Evolutionary conservation across 2,888 invertebrate species (phyloP).

Genomic region (Teleogryllus oceanicus): DNA sequence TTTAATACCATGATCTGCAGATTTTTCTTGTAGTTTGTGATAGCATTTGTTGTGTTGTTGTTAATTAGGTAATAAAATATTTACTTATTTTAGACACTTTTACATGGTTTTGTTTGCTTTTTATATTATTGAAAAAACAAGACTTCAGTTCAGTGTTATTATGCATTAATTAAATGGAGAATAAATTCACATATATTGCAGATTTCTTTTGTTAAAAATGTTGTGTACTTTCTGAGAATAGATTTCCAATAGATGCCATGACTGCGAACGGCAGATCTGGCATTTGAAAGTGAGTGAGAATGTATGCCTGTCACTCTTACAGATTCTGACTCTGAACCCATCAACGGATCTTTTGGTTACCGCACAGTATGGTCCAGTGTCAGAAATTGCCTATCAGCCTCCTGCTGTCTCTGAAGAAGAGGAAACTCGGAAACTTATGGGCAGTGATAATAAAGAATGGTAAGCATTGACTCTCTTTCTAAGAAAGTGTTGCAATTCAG

Average conservation of each 20-base stretch:
- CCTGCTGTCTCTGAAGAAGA: conserved; percentile 57
- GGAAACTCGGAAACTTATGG: conserved; percentile 71
- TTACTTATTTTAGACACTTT: no score
- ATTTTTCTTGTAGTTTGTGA: not conserved
- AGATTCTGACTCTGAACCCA: conserved; percentile 65
- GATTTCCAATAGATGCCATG: no score
- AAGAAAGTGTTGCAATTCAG: not conserved
- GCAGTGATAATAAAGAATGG: conserved; percentile 67
- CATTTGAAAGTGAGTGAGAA: not conserved
- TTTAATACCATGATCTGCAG: no score
- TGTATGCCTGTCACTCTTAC: conserved; percentile 26
- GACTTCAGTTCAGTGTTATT: no score
- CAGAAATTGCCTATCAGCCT: conserved; percentile 62
- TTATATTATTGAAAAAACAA: no score
- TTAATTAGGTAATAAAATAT: no score
- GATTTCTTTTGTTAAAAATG: no score
- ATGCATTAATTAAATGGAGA: no score
- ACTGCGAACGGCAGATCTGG: no score
- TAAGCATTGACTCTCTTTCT: conserved; percentile 44
- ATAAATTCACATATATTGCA: no score
- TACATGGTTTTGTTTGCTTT: no score
- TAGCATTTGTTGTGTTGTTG: not conserved
- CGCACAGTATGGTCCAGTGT: conserved; percentile 71
- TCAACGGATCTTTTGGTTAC: conserved; percentile 70
- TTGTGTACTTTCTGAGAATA: no score